Evolutionary conservation across 2,113 vertebrate genomes (phyloP), one percentile per base, ranked within the genome.

Genomic region (Oxygymnocypris stewartii): DNA sequence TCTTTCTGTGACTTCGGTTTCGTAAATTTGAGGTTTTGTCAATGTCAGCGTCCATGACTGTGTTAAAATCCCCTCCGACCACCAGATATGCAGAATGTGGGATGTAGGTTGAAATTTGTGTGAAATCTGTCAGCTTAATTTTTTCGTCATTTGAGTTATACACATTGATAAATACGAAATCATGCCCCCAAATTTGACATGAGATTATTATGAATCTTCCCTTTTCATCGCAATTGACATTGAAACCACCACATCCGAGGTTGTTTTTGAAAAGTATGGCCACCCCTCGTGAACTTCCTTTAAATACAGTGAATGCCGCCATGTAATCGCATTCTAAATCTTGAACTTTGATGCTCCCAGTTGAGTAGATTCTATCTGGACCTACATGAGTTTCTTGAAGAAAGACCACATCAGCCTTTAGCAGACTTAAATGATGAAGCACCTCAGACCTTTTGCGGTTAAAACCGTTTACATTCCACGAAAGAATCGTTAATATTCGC

Each of bases 311-410:
- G 54, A 85, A 86, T 25, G 54, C 51, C 2, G 77, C 84, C 79
- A 65, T 82, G 44, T 79, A 89, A 69, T 73, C 84, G 1, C 11
- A 10, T 16, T 71, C 61, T 23, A 89, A 44, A 31, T 82, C 40
- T 23, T 79, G 83, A 12, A 87, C 18, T n/a, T 79, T 85, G 25
- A 83, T 44, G n/a, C 57, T 83, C 40, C 83, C 86, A 13, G 86
- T 57, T 9, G 79, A 47, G 12, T 67, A 81, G 59, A 44, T 61
- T 74, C 18, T 23, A 71, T 44, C 81, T 47, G 86, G 84, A 42
- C 88, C 86, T 18, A 86, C 28, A 67, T 87, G 88, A 65, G 88
- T 85, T 61, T 89, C 88, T 75, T 89, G 88, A 18, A 89, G 88
- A 79, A 89, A 87, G 4, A 87, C 74, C 23, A 89, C 74, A 42